Evolutionary conservation across 2,113 vertebrate species (phyloP).

Genomic region (Nyctereutes procyonoides): DNA sequence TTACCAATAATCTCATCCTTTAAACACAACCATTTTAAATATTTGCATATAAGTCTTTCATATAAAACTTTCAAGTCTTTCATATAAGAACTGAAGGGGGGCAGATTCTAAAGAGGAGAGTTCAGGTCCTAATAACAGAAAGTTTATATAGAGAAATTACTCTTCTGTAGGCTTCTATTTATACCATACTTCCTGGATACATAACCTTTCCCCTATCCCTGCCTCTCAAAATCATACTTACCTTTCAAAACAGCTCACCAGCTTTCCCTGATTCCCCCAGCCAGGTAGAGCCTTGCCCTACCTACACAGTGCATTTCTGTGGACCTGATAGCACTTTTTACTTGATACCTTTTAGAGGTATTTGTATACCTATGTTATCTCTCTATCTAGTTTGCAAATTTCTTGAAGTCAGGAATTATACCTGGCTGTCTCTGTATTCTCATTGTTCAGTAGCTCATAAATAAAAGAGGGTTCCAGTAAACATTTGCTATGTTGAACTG

Average conservation of each 20-base stretch:
- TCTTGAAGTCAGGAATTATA: not conserved
- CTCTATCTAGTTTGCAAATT: not conserved
- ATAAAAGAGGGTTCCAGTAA: not conserved
- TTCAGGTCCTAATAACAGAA: not conserved
- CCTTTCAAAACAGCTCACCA: not conserved
- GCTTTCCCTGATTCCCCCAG: not conserved
- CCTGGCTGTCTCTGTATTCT: not conserved
- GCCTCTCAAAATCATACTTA: not conserved
- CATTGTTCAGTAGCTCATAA: not conserved
- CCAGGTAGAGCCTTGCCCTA: not conserved
- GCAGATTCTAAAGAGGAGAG: not conserved
- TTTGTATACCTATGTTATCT: not conserved
- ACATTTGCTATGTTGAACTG: not conserved
- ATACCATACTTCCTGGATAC: not conserved
- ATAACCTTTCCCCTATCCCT: not conserved
- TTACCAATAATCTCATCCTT: not conserved
- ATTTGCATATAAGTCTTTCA: not conserved
- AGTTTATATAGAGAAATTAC: not conserved
- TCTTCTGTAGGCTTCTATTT: not conserved
- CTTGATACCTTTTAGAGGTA: not conserved
- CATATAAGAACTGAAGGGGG: not conserved
- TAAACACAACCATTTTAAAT: conserved; percentile 11
- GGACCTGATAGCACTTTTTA: not conserved
- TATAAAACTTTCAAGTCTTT: not conserved
- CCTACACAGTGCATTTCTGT: not conserved